Base-by-base conservation (phyloP, 2,113 vertebrate species). In the Megaptera novaeangliae region DNA sequence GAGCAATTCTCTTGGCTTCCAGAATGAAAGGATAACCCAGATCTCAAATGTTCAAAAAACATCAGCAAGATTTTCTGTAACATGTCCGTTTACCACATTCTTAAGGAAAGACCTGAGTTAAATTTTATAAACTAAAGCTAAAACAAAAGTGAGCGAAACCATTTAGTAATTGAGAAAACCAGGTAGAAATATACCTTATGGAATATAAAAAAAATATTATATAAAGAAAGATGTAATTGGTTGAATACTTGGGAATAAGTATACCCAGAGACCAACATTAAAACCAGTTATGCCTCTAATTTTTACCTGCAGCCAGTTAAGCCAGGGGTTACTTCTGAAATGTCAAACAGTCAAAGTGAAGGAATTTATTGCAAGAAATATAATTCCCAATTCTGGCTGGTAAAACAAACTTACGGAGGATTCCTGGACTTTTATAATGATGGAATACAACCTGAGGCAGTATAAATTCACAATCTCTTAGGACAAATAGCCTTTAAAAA, bases 351-450 rank as follows among this genome's bases (percentile, higher is more conserved):
- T 97, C 97, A 97, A 84, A 83, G 94, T 93, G 97, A 96, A 97
- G 96, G 98, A 98, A 98, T 98, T 98, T 98, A 98, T 96, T 98
- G 96, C 96, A 96, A 97, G 96, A 98, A 97, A 97, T 87, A 95
- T 98, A 99, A 98, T 97, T 99, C 98, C 98, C 98, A 98, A 66
- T 69, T 98, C 96, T 96, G 97, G 93, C 97, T 98, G 97, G 97
- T 98, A 98, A 99, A 98, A 98, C 98, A 98, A 98, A 98, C 98
- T 99, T 98, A 98, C 93, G 46, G 96, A 98, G 97, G 93, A 97
- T 97, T 98, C 98, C 93, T 97, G 97, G 97, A 98, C 97, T 98
- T 98, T 98, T 98, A 98, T 98, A 98, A 98, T 98, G 98, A 98
- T 98, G 97, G 98, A 98, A 98, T 98, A 98, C 89, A 97, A 98